Conservation (phyloP, 2,113 vertebrate species). For the Melanotaenia duboulayi region DNA sequence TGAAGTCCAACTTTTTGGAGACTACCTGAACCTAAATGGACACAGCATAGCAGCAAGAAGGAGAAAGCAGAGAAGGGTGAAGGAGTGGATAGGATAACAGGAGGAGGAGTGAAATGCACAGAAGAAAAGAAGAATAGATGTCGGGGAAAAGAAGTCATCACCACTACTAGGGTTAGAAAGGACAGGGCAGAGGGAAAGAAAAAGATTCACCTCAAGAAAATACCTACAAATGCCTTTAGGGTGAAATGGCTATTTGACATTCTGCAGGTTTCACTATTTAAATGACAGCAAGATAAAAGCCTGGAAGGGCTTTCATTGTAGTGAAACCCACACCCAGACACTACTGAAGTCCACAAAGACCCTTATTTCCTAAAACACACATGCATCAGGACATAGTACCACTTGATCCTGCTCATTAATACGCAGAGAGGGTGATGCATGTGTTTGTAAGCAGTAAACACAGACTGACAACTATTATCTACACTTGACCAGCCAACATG, state of each 20-base stretch:
- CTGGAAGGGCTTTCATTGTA: no score
- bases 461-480: background rate
- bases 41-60: slow-evolving; percentile 86
- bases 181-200: slow-evolving; percentile 31
- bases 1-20: slow-evolving; percentile 99
- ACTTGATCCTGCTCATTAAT: no score
- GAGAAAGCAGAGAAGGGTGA: slow-evolving; percentile 15
- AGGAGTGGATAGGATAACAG: background rate
- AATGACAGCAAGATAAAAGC: background rate
- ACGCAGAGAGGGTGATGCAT: no score
- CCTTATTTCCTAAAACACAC: background rate
- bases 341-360: slow-evolving; percentile 14
- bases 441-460: background rate
- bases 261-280: background rate
- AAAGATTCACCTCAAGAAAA: slow-evolving; percentile 15
- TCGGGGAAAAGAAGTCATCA: slow-evolving; percentile 41
- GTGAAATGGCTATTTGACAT: background rate
- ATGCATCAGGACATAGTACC: no score
- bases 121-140: background rate
- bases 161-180: slow-evolving; percentile 51
- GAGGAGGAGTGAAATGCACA: background rate
- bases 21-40: slow-evolving; percentile 95
- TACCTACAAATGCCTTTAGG: background rate
- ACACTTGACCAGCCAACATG: no score
- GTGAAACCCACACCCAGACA: background rate